A percentile compares a stretch with the other conserved stretches of the same genome.
These are phyloP conservation scores for Neocrepidodera transversa DNA, from an alignment of 2,888 invertebrate genomes.

Conservation along the genomic window DNA sequence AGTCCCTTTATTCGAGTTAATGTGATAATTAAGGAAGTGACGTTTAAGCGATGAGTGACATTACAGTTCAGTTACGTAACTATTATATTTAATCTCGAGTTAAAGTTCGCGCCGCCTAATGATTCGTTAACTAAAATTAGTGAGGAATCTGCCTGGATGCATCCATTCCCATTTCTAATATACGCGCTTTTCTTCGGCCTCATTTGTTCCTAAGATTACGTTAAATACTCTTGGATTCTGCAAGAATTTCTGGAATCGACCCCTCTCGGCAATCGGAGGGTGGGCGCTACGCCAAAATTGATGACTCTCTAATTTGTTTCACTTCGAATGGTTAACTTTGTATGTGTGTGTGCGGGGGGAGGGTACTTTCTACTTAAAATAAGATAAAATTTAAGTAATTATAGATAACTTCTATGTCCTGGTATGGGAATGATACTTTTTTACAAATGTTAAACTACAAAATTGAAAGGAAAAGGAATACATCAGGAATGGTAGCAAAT, in stretches of 20 bases:
- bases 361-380: too few relatives aligned
- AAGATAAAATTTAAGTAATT: too few relatives aligned
- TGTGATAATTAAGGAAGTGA: slow-evolving; percentile 60
- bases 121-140: slow-evolving; percentile 59
- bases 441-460: too few relatives aligned
- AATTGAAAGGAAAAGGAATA: too few relatives aligned
- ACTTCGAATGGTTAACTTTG: slow-evolving; percentile 2
- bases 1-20: slow-evolving; percentile 48
- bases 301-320: slow-evolving; percentile 24
- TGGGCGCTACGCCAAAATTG: slow-evolving; percentile 16
- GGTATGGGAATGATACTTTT: too few relatives aligned
- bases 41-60: slow-evolving; percentile 61
- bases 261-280: slow-evolving; percentile 4
- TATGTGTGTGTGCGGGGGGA: too few relatives aligned
- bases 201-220: slow-evolving; percentile 47
- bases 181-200: slow-evolving; percentile 47
- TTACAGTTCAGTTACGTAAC: slow-evolving; percentile 59
- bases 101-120: slow-evolving; percentile 58
- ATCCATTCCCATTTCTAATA: slow-evolving; percentile 47
- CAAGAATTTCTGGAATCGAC: slow-evolving; percentile 33
- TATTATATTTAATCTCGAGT: slow-evolving; percentile 62
- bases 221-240: slow-evolving; percentile 38
- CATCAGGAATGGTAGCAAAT: too few relatives aligned
- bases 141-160: slow-evolving; percentile 49
- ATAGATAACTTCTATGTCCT: too few relatives aligned